Evolutionary conservation across 2,888 invertebrate genomes (phyloP).

Genomic region (Halictus quadricinctus): DNA sequence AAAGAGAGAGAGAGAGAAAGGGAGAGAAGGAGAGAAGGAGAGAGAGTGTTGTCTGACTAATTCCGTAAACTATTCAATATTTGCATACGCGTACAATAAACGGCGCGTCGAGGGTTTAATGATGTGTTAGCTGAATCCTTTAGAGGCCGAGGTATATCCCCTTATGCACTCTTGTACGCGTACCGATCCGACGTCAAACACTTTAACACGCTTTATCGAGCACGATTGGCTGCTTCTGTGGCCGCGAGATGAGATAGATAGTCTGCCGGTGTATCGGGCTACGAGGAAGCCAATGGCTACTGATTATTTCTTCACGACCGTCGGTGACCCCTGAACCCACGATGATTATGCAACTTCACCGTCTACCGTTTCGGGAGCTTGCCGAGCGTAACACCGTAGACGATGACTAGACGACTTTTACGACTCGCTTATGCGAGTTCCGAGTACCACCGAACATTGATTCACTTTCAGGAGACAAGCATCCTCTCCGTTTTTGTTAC

Average conservation of each 20-base stretch:
- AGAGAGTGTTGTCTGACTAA: background rate
- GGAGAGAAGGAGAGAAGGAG: accelerated
- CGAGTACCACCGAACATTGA: background rate
- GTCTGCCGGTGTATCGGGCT: conserved; percentile 41
- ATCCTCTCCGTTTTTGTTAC: background rate
- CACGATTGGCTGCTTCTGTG: conserved; percentile 36
- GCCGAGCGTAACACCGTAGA: conserved; percentile 42
- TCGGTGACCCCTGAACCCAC: conserved; percentile 54
- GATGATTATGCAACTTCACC: conserved; percentile 60
- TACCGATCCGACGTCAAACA: conserved; percentile 21
- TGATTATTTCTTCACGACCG: conserved; percentile 58
- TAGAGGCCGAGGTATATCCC: conserved; percentile 2
- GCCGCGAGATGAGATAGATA: conserved; percentile 45
- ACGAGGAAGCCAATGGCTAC: conserved; percentile 67
- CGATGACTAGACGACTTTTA: conserved; percentile 63
- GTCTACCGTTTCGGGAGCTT: conserved; percentile 61
- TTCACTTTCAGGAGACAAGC: background rate
- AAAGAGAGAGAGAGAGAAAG: background rate
- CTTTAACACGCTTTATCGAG: conserved; percentile 47
- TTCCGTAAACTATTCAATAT: conserved; percentile 17
- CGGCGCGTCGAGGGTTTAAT: conserved; percentile 16
- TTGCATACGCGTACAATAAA: background rate
- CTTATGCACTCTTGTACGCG: conserved; percentile 5
- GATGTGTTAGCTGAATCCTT: conserved; percentile 35
- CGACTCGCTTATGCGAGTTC: conserved; percentile 28